Percentiles rank a stretch among this genome's conserved stretches.
Evolutionary conservation across 2,113 vertebrate genomes (phyloP).

Genomic region (Pseudopipra pipra): DNA sequence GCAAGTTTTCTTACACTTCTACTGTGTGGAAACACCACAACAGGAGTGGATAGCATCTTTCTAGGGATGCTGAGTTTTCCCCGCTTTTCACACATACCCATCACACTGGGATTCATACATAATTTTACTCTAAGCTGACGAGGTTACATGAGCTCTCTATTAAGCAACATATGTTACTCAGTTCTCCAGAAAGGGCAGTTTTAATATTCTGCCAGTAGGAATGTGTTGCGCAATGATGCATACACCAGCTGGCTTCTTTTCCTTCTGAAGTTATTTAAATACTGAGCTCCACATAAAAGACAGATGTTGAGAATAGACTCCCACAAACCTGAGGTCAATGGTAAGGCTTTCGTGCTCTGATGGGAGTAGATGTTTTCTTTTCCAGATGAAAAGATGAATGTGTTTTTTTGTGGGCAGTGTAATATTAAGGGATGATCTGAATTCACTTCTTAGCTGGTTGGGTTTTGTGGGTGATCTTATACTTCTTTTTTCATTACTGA

Average conservation of each 20-base stretch:
- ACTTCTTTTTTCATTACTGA: neutral
- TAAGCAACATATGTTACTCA: constrained; percentile 33
- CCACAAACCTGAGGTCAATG: neutral
- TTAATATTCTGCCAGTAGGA: neutral
- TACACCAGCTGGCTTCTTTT: constrained; percentile 37
- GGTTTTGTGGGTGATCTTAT: neutral
- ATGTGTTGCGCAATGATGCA: neutral
- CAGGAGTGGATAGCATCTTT: neutral
- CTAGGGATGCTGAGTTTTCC: neutral
- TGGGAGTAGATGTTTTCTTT: neutral
- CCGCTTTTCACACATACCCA: neutral
- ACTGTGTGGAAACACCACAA: neutral
- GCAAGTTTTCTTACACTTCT: neutral
- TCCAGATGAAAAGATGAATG: neutral
- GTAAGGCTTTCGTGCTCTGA: neutral
- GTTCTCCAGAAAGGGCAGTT: constrained; percentile 6
- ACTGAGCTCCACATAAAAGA: neutral
- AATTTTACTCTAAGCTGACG: constrained; percentile 5
- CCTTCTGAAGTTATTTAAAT: constrained; percentile 18
- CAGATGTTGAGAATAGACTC: constrained; percentile 11
- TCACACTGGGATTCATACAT: accelerated
- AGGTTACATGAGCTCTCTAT: neutral
- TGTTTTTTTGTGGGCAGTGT: neutral
- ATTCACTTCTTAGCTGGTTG: neutral
- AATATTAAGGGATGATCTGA: neutral